phyloP scores from a whole-genome alignment of 2,888 invertebrate genomes.

The Drosophila neotestacea region DNA sequence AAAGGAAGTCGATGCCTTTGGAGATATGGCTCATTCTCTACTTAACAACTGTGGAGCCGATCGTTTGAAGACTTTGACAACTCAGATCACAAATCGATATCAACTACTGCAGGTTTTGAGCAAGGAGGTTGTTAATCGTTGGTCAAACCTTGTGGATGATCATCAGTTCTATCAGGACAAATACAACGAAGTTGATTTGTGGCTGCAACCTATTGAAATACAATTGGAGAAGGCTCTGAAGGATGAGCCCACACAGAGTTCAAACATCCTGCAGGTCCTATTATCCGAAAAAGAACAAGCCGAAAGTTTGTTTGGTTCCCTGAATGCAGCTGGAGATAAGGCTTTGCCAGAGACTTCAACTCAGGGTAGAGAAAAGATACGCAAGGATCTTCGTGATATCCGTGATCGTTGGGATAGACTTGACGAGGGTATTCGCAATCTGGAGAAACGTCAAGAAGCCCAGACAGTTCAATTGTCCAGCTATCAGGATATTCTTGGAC shows the following conservation, averaged over 20 bases:
- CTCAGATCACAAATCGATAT: conserved; percentile 95
- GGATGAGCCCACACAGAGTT: conserved; percentile 89
- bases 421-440: conserved; percentile 92
- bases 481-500: conserved; percentile 94
- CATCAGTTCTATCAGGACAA: conserved; percentile 92
- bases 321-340: conserved; percentile 93
- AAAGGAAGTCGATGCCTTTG: conserved; percentile 93
- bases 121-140: conserved; percentile 94
- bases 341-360: conserved; percentile 97
- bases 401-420: conserved; percentile 95
- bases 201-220: conserved; percentile 92
- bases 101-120: conserved; percentile 92
- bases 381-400: conserved; percentile 92
- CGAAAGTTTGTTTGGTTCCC: conserved; percentile 90
- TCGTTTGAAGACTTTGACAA: conserved; percentile 93
- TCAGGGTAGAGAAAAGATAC: conserved; percentile 94
- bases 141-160: conserved; percentile 93
- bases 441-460: conserved; percentile 94
- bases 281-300: conserved; percentile 93
- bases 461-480: conserved; percentile 93
- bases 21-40: conserved; percentile 94
- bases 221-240: conserved; percentile 88
- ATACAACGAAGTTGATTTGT: conserved; percentile 90
- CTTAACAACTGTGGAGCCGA: conserved; percentile 94
- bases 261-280: conserved; percentile 90